These are phyloP conservation scores for Acholoe squamosa DNA, from an alignment of 2,888 invertebrate genomes.

Conservation along the genomic window DNA sequence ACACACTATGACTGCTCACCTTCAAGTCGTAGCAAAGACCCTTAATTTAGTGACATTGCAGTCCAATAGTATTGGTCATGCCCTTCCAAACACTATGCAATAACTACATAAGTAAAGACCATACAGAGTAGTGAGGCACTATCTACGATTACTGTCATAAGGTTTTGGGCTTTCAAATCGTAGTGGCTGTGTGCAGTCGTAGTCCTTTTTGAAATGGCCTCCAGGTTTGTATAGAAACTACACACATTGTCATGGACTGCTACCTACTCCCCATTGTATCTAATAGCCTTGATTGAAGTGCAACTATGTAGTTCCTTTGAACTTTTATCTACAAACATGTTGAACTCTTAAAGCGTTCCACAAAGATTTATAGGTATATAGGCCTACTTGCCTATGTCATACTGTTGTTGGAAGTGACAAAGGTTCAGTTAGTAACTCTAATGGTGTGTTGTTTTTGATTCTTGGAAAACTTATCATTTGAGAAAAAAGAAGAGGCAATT, in stretches of 20 bases:
- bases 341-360: not conserved
- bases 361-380: not conserved
- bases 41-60: no score
- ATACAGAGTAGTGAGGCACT: not conserved
- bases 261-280: no score
- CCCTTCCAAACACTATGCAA: no score
- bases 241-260: no score
- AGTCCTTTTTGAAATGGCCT: no score
- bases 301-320: not conserved
- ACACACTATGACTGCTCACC: no score
- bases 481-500: not conserved
- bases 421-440: not conserved
- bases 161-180: no score
- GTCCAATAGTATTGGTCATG: no score
- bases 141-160: not conserved
- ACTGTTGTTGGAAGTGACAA: not conserved
- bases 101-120: not conserved
- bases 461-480: not conserved
- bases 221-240: no score
- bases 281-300: no score
- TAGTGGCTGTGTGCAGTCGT: no score
- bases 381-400: not conserved
- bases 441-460: not conserved
- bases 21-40: no score
- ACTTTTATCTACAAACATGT: not conserved